Conservation (phyloP, 2,888 invertebrate species). For the Cephus pygmeus region DNA sequence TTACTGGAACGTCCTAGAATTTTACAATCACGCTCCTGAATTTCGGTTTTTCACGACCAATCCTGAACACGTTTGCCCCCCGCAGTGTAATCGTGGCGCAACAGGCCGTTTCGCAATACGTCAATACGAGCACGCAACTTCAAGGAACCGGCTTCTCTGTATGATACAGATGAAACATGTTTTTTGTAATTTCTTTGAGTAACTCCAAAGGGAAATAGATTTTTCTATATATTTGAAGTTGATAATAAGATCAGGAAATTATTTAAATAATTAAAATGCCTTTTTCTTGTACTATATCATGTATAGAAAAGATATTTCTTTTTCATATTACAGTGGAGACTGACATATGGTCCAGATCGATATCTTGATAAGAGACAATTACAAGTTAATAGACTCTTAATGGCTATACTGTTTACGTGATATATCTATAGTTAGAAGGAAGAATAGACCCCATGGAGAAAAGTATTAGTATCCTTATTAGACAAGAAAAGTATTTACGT, state of each 20-base stretch:
- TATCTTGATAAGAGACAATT: neutral
- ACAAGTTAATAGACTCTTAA: neutral
- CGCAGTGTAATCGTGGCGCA: neutral
- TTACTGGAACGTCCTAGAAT: neutral
- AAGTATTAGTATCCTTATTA: neutral
- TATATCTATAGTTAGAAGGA: neutral
- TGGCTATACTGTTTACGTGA: neutral
- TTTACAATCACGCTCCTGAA: constrained; percentile 4
- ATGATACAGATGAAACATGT: neutral
- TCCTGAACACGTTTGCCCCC: neutral
- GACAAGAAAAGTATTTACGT: neutral
- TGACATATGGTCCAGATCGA: neutral
- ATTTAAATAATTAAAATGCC: neutral
- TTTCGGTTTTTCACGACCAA: neutral
- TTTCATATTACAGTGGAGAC: neutral
- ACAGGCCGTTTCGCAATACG: neutral
- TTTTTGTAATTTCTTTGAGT: neutral
- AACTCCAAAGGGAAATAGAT: neutral
- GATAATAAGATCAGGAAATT: neutral
- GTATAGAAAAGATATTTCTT: neutral
- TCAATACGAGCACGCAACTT: neutral
- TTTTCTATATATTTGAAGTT: neutral
- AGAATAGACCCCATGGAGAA: neutral
- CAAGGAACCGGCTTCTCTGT: neutral
- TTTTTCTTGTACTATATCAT: neutral